Conservation (phyloP, 1,140 invertebrate genomes). For the Euura saliciscinereae region DNA sequence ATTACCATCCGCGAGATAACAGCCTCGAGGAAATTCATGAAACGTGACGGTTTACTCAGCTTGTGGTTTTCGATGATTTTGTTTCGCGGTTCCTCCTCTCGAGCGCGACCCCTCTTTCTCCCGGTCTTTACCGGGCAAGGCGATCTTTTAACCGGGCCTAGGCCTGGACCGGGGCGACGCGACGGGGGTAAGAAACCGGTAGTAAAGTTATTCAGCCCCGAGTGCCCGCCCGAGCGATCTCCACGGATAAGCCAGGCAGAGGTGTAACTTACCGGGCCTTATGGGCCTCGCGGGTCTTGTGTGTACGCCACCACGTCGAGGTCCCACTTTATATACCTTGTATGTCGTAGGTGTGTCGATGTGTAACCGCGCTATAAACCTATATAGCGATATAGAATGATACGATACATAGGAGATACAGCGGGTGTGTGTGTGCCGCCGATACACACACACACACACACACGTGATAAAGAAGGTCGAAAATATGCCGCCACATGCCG, state of each 20-base stretch:
- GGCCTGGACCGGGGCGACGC: neutral
- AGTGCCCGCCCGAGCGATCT: constrained; percentile 49
- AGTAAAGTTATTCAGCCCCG: constrained; percentile 56
- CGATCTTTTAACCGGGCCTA: neutral
- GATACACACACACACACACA: neutral
- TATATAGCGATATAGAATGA: neutral
- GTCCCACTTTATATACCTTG: neutral
- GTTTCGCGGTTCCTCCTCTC: neutral
- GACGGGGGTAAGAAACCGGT: constrained; percentile 45
- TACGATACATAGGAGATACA: constrained; percentile 4
- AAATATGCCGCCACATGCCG: constrained; percentile 34
- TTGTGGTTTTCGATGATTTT: too few relatives aligned
- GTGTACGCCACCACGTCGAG: neutral
- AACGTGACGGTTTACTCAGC: too few relatives aligned
- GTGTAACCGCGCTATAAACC: neutral
- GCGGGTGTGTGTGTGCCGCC: neutral
- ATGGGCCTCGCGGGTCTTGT: constrained; percentile 4
- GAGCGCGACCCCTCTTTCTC: neutral
- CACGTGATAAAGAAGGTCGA: constrained; percentile 15
- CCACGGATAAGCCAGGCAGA: constrained; percentile 51
- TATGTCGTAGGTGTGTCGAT: constrained; percentile 8
- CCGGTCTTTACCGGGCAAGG: constrained; percentile 21
- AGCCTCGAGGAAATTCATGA: too few relatives aligned
- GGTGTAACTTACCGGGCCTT: constrained; percentile 58
- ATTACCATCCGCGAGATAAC: too few relatives aligned